phyloP scores from a whole-genome alignment of 2,113 vertebrate species.

The Azemiops feae region DNA sequence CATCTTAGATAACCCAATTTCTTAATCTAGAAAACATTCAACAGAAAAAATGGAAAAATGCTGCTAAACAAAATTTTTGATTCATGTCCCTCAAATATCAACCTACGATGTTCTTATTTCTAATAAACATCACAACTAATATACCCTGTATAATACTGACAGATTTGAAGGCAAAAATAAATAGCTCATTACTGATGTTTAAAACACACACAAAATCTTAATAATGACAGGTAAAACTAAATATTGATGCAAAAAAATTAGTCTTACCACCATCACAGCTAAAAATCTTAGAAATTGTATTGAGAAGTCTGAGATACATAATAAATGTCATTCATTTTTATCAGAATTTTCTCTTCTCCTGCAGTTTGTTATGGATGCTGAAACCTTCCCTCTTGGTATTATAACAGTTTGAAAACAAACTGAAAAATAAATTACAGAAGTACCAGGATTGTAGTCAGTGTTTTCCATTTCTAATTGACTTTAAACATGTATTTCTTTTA shows the following conservation, averaged over 20 bases:
- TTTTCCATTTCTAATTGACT: conserved; percentile 60
- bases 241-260: neutral
- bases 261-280: neutral
- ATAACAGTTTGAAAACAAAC: conserved; percentile 14
- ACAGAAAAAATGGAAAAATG: neutral
- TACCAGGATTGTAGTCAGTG: conserved; percentile 30
- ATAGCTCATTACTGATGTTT: neutral
- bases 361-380: neutral
- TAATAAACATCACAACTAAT: neutral
- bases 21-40: neutral
- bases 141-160: neutral
- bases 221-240: neutral
- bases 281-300: neutral
- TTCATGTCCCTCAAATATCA: neutral
- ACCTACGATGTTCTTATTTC: neutral
- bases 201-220: neutral
- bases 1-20: neutral
- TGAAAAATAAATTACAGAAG: conserved; percentile 29
- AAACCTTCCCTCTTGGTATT: neutral
- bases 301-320: neutral
- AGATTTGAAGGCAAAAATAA: neutral
- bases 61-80: neutral
- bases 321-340: neutral
- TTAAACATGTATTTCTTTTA: conserved; percentile 52
- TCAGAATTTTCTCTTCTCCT: neutral